These are phyloP conservation scores for Serripes groenlandicus DNA, from an alignment of 2,888 invertebrate genomes.

Conservation along the genomic window DNA sequence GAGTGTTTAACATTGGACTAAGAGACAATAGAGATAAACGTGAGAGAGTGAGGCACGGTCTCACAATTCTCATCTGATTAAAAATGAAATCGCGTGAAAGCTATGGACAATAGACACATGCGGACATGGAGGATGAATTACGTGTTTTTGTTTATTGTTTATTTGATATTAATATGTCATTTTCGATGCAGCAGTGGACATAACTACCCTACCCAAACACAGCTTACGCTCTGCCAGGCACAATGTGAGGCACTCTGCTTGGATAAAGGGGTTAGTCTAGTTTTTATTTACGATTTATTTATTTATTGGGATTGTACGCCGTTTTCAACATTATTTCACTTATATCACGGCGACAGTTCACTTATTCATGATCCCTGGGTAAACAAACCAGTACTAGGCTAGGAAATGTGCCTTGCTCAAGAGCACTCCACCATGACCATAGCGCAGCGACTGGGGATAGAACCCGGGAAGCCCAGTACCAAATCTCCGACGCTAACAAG, in stretches of 20 bases:
- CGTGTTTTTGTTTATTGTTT: conserved; percentile 34
- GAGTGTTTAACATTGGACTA: conserved; percentile 11
- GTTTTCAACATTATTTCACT: background rate
- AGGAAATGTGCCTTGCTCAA: too few species aligned
- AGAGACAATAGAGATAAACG: conserved; percentile 9
- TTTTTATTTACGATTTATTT: background rate
- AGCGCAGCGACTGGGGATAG: too few species aligned
- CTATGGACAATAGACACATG: conserved; percentile 54
- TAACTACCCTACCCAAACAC: conserved; percentile 44
- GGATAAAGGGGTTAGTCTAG: conserved; percentile 66
- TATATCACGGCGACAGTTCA: background rate
- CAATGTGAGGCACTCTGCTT: conserved; percentile 73
- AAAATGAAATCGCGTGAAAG: conserved; percentile 59
- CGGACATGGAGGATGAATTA: conserved; percentile 23
- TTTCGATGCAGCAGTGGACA: conserved; percentile 9
- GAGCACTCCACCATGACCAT: too few species aligned
- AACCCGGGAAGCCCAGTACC: too few species aligned
- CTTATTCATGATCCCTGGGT: background rate
- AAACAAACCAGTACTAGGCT: too few species aligned
- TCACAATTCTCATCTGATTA: background rate
- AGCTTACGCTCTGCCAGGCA: conserved; percentile 55
- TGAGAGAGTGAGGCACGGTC: background rate
- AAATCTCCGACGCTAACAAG: too few species aligned
- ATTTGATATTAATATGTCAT: conserved; percentile 23
- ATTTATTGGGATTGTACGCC: background rate